phyloP scores from a whole-genome alignment of 2,113 vertebrate species.

The Trochalopteron elliotii region DNA sequence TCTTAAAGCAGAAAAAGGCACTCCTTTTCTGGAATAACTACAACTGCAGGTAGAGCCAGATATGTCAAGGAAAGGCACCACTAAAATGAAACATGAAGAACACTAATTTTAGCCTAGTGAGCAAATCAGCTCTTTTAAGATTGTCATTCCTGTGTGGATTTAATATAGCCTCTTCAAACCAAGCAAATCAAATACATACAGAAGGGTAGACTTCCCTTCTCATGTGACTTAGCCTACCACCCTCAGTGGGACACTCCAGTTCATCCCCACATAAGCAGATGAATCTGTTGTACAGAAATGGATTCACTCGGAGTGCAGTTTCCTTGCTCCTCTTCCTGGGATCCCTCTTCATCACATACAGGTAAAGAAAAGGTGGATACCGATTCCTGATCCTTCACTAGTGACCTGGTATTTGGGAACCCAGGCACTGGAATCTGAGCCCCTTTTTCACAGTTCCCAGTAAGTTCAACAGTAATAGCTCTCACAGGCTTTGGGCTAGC shows the following conservation, averaged over 20 bases:
- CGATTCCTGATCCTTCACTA: neutral
- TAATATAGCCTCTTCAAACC: neutral
- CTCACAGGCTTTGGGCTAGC: neutral
- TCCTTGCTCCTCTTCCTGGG: neutral
- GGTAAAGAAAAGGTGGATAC: neutral
- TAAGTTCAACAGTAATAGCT: neutral
- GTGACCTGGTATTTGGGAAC: neutral
- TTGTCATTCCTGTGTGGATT: neutral
- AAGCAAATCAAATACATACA: neutral
- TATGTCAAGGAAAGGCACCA: neutral
- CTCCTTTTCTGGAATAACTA: neutral
- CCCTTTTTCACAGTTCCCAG: neutral
- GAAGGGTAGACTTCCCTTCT: neutral
- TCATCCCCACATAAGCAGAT: neutral
- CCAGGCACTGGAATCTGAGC: neutral
- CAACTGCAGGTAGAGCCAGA: neutral
- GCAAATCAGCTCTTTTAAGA: neutral
- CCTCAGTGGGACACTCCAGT: neutral
- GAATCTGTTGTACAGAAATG: neutral
- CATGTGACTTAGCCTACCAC: neutral
- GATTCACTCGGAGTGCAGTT: neutral
- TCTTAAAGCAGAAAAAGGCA: neutral
- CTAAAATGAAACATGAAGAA: neutral
- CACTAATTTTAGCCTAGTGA: neutral
- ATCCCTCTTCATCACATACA: neutral